Evolutionary conservation across 2,888 invertebrate species (phyloP).

Genomic region (Heliconius ismenius): DNA sequence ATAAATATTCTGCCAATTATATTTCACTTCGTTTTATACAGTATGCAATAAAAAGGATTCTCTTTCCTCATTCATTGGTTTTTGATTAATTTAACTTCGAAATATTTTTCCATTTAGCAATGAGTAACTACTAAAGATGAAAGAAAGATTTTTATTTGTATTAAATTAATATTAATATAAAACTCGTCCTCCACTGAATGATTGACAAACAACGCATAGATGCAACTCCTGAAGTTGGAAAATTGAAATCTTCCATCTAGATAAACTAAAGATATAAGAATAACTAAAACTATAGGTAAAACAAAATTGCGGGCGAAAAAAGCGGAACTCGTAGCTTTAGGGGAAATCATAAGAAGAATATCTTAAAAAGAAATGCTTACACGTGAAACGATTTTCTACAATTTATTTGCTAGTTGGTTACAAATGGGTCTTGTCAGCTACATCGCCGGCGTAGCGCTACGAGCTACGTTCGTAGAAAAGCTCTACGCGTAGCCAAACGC

Average conservation of each 20-base stretch:
- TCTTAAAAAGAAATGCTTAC: slow-evolving; percentile 13
- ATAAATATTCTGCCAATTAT: neutral
- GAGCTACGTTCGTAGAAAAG: slow-evolving; percentile 38
- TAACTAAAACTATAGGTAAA: too few species aligned
- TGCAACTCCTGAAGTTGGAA: too few species aligned
- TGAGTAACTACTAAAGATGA: neutral
- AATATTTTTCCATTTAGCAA: neutral
- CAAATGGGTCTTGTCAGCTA: slow-evolving; percentile 42
- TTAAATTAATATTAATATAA: too few species aligned
- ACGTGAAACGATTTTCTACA: slow-evolving; percentile 22
- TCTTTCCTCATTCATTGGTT: neutral
- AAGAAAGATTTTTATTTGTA: neutral
- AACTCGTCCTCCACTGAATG: too few species aligned
- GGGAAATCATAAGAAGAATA: slow-evolving; percentile 13
- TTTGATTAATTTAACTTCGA: neutral
- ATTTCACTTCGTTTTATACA: neutral
- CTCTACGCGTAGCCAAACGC: slow-evolving; percentile 30
- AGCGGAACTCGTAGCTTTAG: neutral
- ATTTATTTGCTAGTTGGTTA: slow-evolving; percentile 26
- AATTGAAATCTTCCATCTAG: too few species aligned
- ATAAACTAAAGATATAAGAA: too few species aligned
- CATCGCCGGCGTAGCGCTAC: slow-evolving; percentile 39
- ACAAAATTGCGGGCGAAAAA: neutral
- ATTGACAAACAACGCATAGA: too few species aligned
- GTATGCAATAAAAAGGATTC: neutral